Evolutionary conservation across 2,888 invertebrate genomes (phyloP).

Genomic region (Pseudococcus longispinus): DNA sequence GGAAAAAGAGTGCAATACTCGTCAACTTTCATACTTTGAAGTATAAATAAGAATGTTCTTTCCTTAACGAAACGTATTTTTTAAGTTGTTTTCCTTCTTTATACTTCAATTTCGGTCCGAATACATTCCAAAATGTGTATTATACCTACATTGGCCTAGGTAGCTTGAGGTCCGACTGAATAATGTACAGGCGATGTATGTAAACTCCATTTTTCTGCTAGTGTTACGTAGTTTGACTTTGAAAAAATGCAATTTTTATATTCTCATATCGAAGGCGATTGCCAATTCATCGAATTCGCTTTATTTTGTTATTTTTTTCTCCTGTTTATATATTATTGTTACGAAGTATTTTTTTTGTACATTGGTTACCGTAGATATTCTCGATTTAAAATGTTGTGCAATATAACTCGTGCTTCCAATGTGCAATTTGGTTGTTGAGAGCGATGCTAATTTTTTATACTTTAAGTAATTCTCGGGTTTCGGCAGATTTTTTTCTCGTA

Average conservation of each 20-base stretch:
- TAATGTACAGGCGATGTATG: neutral
- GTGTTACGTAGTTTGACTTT: neutral
- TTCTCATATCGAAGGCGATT: neutral
- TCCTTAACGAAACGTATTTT: neutral
- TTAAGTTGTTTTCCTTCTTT: neutral
- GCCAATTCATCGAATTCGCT: neutral
- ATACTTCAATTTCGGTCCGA: neutral
- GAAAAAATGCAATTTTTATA: neutral
- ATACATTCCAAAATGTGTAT: neutral
- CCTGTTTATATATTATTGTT: constrained; percentile 1
- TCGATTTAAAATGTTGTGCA: constrained; percentile 42
- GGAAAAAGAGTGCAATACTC: neutral
- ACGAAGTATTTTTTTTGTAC: constrained; percentile 29
- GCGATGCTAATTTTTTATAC: neutral
- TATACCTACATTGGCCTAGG: neutral
- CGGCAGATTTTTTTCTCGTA: neutral
- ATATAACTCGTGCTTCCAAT: constrained; percentile 45
- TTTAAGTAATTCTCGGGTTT: constrained; percentile 28
- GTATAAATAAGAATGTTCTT: neutral
- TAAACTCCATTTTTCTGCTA: neutral
- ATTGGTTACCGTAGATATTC: constrained; percentile 47
- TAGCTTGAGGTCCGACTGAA: neutral
- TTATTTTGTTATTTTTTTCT: constrained; percentile 21
- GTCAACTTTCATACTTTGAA: neutral
- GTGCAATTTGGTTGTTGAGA: constrained; percentile 47